Percentiles rank a stretch among this genome's conserved stretches.
These are phyloP conservation scores for Magallana angulata DNA, from an alignment of 1,140 invertebrate genomes.

Conservation along the genomic window DNA sequence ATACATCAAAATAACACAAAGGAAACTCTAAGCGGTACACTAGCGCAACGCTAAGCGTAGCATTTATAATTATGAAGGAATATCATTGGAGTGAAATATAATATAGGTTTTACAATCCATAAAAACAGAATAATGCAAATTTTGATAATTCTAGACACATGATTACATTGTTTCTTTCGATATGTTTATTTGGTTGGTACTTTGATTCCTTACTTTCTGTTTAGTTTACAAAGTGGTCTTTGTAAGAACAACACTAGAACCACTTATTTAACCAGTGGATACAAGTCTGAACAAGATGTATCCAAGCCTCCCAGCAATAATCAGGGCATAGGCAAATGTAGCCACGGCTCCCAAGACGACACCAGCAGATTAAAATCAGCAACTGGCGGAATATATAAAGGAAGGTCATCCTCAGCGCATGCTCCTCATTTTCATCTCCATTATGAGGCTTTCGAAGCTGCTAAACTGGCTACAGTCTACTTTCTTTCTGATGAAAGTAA, in stretches of 20 bases:
- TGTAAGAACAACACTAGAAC: constrained; percentile 23
- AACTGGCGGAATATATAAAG: constrained; percentile 35
- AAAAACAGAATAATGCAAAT: too few species aligned
- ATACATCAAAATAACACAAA: too few species aligned
- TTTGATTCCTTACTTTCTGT: too few species aligned
- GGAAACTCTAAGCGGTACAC: too few species aligned
- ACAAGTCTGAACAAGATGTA: constrained; percentile 17
- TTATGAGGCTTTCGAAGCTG: not conserved
- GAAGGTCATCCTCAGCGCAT: not conserved
- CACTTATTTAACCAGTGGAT: constrained; percentile 19
- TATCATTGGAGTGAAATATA: too few species aligned
- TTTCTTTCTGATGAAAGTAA: constrained; percentile 1
- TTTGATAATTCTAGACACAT: too few species aligned
- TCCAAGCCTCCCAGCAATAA: not conserved
- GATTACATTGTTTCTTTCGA: too few species aligned
- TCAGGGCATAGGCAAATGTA: not conserved
- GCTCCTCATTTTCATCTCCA: constrained; percentile 30
- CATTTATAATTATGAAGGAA: too few species aligned
- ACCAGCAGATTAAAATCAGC: not conserved
- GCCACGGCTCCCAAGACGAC: constrained; percentile 11
- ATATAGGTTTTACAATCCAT: too few species aligned
- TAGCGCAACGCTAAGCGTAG: too few species aligned
- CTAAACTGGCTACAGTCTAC: not conserved
- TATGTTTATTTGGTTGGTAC: too few species aligned
- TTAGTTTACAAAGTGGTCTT: not conserved